Percentiles rank a stretch among this genome's conserved stretches.
Evolutionary conservation across 92 coral and sea anemone genomes (phyloP).

Genomic region (Blastomussa wellsi): DNA sequence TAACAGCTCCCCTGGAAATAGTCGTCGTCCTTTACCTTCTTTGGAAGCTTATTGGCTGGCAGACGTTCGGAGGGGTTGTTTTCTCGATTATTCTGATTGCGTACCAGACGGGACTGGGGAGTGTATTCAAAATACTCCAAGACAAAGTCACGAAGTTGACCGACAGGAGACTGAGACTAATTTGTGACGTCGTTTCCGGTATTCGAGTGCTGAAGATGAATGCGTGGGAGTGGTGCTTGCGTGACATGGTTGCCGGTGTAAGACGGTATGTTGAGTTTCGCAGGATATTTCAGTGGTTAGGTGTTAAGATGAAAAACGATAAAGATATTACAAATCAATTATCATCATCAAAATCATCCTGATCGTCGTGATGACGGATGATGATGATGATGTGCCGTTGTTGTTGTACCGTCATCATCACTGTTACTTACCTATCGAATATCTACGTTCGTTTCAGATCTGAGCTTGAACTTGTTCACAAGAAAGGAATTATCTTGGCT

Average conservation of each 20-base stretch:
- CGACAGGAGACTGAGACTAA: neutral
- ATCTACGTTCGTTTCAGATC: neutral
- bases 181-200: slow-evolving; percentile 24
- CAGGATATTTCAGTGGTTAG: too few species aligned
- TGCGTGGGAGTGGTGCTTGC: slow-evolving; percentile 25
- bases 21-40: neutral
- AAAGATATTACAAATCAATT: too few species aligned
- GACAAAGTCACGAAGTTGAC: neutral
- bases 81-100: neutral
- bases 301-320: too few species aligned
- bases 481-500: slow-evolving; percentile 10
- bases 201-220: slow-evolving; percentile 26
- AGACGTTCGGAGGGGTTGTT: slow-evolving; percentile 4
- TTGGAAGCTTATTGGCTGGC: slow-evolving; percentile 3
- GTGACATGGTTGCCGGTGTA: neutral
- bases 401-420: too few species aligned
- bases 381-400: too few species aligned
- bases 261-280: neutral
- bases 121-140: neutral
- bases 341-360: too few species aligned
- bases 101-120: neutral
- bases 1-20: neutral
- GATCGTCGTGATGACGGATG: too few species aligned
- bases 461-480: neutral
- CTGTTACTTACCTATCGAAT: too few species aligned